Evolutionary conservation across 2,113 vertebrate genomes (phyloP), one percentile per base, ranked within the genome.

Genomic region (Brevimyrus niger): DNA sequence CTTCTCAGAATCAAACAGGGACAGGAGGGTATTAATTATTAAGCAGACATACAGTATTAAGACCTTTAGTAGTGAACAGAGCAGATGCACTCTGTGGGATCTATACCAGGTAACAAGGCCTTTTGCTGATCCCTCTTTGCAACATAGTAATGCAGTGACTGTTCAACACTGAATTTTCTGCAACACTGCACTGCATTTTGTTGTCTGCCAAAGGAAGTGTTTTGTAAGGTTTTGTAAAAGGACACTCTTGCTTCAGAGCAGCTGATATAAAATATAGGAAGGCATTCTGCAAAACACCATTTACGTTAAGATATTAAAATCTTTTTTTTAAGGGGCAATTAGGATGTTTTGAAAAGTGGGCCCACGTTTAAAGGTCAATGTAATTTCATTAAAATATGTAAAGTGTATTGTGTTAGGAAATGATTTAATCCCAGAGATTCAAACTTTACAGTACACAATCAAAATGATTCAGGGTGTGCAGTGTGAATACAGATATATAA

Each of bases 1-100:
- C 10, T 31, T 55, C 85, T 53, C 85, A 55, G 48, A 87, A 87
- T 87, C 50, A 53, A 51, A 87, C 85, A 53, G 85, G 80, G 35
- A 76, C 35, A 80, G 35, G n/a, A 85, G 47, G 50, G 50, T 47
- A 50, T 31, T 87, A 51, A 35, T 53, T 55, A 35, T 87, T 87
- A 50, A 87, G 4, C 48, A 87, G 17, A 87, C 82, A 55, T 4
- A 35, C n/a, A n/a, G n/a, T 53, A 38, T 87, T 51, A 87, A 53
- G 13, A 21, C n/a, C 50, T 53, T 87, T 38, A 19, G 27, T 35
- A 53, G n/a, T 53, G 48, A 87, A 53, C 13, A 19, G 31, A n/a
- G 47, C n/a, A 47, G n/a, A 23, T 51, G 84, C 13, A 35, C 84
- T 86, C 47, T 86, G 11, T 50, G 46, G 46, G 84, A 50, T 86